Evolutionary conservation across 1,140 invertebrate species (phyloP).

Genomic region (Portunus trituberculatus): DNA sequence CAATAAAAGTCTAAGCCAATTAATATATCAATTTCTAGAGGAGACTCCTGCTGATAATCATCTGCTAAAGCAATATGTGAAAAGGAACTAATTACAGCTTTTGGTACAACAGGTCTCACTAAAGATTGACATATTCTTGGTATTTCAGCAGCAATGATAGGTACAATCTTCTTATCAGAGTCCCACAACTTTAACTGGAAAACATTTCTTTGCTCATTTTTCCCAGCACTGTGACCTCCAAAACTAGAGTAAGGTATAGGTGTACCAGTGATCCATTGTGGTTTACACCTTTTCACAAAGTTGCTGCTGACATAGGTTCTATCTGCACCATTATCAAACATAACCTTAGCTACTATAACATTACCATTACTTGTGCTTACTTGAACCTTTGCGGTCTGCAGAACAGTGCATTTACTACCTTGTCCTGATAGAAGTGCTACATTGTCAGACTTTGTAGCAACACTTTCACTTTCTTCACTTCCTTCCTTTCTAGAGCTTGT

Average conservation of each 20-base stretch:
- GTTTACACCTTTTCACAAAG: background rate
- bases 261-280: background rate
- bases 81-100: too few species aligned
- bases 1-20: background rate
- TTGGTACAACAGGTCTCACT: too few species aligned
- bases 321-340: slow-evolving; percentile 14
- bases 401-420: background rate
- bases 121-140: too few species aligned
- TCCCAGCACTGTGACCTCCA: background rate
- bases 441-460: too few species aligned
- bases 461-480: too few species aligned
- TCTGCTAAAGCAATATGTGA: too few species aligned
- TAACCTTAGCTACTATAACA: background rate
- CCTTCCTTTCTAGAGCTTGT: too few species aligned
- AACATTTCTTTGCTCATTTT: too few species aligned
- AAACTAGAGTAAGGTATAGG: background rate
- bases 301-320: background rate
- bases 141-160: too few species aligned
- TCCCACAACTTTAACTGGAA: too few species aligned
- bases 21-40: background rate
- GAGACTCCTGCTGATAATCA: background rate
- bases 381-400: background rate
- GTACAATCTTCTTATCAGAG: too few species aligned
- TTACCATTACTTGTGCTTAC: background rate
- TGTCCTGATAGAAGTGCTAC: slow-evolving; percentile 26